Evolutionary conservation across 1,140 invertebrate genomes (phyloP).

Genomic region (Magallana angulata): DNA sequence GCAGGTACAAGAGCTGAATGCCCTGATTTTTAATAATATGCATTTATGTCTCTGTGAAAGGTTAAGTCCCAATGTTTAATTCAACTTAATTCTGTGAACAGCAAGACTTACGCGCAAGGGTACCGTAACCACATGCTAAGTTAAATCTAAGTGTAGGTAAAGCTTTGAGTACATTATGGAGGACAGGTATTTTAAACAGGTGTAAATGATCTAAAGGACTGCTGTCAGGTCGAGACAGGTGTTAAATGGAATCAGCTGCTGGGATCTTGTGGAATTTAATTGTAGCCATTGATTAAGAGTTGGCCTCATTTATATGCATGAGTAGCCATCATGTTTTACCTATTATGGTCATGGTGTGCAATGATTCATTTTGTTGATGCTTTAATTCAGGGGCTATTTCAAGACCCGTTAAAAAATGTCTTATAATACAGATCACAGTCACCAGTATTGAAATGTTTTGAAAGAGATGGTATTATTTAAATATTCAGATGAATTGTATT

Average conservation of each 20-base stretch:
- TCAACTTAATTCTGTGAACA: too few relatives aligned
- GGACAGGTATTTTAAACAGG: background rate
- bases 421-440: too few relatives aligned
- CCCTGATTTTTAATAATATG: too few relatives aligned
- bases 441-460: background rate
- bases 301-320: conserved; percentile 26
- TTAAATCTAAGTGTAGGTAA: too few relatives aligned
- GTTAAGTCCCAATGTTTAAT: too few relatives aligned
- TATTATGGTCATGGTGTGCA: conserved; percentile 30
- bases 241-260: conserved; percentile 13
- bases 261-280: conserved; percentile 23
- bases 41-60: too few relatives aligned
- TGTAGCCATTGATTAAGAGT: conserved; percentile 19
- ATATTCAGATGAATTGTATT: background rate
- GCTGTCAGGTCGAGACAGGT: conserved; percentile 4
- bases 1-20: too few relatives aligned
- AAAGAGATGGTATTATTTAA: background rate
- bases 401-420: background rate
- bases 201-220: background rate
- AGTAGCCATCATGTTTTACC: conserved; percentile 25
- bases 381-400: background rate
- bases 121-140: too few relatives aligned
- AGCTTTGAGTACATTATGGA: background rate
- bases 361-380: conserved; percentile 8
- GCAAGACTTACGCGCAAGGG: too few relatives aligned